These are phyloP conservation scores for Cettia cetti DNA, from an alignment of 2,113 vertebrate genomes.

Conservation along the genomic window DNA sequence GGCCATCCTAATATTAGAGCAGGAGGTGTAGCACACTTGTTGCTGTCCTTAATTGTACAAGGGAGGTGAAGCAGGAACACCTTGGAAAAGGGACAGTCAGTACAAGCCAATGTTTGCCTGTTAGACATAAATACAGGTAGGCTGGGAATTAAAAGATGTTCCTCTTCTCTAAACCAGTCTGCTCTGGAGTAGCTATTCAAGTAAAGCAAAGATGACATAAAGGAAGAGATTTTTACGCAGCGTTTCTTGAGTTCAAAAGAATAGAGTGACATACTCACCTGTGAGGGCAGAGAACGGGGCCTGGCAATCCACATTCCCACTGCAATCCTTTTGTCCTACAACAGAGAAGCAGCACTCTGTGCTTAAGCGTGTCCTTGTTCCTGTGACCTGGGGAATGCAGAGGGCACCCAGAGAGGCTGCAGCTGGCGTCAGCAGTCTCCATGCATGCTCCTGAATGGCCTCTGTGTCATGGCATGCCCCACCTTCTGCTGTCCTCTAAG, in stretches of 20 bases:
- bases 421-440: neutral
- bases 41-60: neutral
- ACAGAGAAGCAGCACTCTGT: neutral
- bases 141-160: neutral
- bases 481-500: neutral
- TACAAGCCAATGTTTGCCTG: neutral
- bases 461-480: neutral
- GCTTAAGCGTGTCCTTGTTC: neutral
- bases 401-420: neutral
- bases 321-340: neutral
- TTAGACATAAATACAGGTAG: neutral
- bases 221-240: neutral
- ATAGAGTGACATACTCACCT: accelerated
- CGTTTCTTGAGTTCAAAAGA: neutral
- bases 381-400: neutral
- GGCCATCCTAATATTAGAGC: neutral
- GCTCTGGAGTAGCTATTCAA: neutral
- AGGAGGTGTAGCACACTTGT: neutral
- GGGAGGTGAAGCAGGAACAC: neutral
- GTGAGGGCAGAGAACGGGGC: neutral
- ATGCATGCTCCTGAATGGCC: neutral
- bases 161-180: neutral
- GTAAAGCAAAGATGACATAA: neutral
- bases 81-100: neutral
- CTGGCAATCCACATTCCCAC: neutral